Conservation (phyloP, 2,888 invertebrate species). For the Eilema griseolum region DNA sequence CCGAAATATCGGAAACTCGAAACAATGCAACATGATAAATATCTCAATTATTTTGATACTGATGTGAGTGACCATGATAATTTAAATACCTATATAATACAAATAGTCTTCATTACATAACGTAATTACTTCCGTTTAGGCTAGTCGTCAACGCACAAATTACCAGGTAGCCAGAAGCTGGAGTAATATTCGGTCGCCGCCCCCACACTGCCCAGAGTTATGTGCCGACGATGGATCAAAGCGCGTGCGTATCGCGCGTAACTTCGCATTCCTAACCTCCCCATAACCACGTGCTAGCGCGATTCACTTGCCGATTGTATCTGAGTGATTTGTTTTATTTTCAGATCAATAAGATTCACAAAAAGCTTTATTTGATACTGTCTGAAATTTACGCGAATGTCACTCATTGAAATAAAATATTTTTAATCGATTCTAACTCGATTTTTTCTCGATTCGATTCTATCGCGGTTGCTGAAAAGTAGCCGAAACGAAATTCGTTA, state of each 20-base stretch:
- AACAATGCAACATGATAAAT: no score
- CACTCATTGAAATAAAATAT: no score
- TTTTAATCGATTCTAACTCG: no score
- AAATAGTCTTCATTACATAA: neutral
- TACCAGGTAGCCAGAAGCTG: conserved; percentile 13
- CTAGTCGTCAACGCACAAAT: conserved; percentile 4
- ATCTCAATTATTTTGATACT: no score
- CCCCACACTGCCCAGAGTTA: conserved; percentile 47
- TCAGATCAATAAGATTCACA: conserved; percentile 4
- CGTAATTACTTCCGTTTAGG: neutral
- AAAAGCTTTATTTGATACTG: neutral
- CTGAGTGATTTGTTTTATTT: conserved; percentile 8
- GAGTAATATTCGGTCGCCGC: conserved; percentile 43
- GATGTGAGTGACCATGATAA: no score
- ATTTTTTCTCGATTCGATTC: no score
- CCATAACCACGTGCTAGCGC: conserved; percentile 49
- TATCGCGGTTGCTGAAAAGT: no score
- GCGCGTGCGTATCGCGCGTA: conserved; percentile 52
- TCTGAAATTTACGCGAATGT: neutral
- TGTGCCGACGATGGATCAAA: conserved; percentile 56
- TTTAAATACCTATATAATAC: no score
- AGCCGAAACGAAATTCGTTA: no score
- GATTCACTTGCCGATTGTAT: conserved; percentile 26
- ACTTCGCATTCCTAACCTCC: conserved; percentile 49
- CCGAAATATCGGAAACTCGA: no score